Evolutionary conservation across 2,888 invertebrate species (phyloP).

Genomic region (Hybos culiciformis): DNA sequence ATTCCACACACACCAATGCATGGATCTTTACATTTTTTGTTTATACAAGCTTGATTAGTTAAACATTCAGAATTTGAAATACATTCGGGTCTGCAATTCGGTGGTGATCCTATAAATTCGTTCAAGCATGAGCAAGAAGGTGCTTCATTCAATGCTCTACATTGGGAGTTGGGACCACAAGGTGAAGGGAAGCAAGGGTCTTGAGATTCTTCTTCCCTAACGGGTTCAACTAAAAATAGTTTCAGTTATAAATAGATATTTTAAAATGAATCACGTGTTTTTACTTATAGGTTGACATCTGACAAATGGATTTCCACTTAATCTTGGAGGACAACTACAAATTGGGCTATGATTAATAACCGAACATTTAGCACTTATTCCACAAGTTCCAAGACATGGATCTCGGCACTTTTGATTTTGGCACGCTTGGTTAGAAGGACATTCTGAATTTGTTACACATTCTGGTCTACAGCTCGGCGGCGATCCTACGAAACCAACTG

Average conservation of each 20-base stretch:
- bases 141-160: slow-evolving; percentile 47
- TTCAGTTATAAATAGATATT: no score
- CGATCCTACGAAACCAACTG: slow-evolving; percentile 47
- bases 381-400: slow-evolving; percentile 69
- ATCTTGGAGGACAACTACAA: slow-evolving; percentile 57
- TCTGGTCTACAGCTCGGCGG: slow-evolving; percentile 65
- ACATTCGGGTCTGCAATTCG: slow-evolving; percentile 68
- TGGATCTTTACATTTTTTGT: slow-evolving; percentile 56
- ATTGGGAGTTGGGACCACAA: slow-evolving; percentile 49
- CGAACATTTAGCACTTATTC: slow-evolving; percentile 61
- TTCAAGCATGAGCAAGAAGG: slow-evolving; percentile 47
- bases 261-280: background rate
- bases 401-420: slow-evolving; percentile 61
- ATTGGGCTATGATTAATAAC: slow-evolving; percentile 73
- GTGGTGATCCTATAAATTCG: slow-evolving; percentile 52
- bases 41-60: slow-evolving; percentile 51
- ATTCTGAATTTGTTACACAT: slow-evolving; percentile 68
- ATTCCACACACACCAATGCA: slow-evolving; percentile 54
- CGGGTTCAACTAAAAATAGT: slow-evolving; percentile 20
- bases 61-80: slow-evolving; percentile 58
- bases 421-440: slow-evolving; percentile 60
- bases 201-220: slow-evolving; percentile 21
- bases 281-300: slow-evolving; percentile 42
- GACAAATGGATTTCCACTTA: slow-evolving; percentile 66
- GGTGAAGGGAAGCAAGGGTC: slow-evolving; percentile 52